phyloP scores from a whole-genome alignment of 2,888 invertebrate genomes.

The Hydroisotoma schaefferi region DNA sequence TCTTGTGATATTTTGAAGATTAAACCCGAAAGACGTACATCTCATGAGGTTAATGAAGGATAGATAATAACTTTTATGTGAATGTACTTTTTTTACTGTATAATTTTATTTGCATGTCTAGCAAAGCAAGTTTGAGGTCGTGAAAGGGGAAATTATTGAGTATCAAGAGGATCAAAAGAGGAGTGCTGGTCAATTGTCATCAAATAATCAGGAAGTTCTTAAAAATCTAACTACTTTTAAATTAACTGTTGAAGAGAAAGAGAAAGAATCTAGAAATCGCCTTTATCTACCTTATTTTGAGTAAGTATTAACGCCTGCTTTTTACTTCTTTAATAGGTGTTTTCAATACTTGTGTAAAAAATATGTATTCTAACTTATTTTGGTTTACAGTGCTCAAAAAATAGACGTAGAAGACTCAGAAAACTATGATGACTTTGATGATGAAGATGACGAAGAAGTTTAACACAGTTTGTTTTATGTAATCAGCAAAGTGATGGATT shows the following conservation, averaged over 20 bases:
- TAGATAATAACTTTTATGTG: too few species aligned
- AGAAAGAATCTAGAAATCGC: conserved; percentile 60
- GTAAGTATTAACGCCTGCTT: conserved; percentile 49
- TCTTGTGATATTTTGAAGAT: conserved; percentile 32
- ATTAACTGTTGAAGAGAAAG: conserved; percentile 62
- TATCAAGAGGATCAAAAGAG: conserved; percentile 8
- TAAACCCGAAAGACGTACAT: conserved; percentile 16
- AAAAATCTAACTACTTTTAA: conserved; percentile 60
- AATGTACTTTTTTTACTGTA: too few species aligned
- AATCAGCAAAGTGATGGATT: too few species aligned
- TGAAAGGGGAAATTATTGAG: conserved; percentile 27
- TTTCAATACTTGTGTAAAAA: background rate
- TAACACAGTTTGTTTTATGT: too few species aligned
- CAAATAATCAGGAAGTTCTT: conserved; percentile 29
- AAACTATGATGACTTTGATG: conserved; percentile 40
- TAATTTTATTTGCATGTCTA: conserved; percentile 17
- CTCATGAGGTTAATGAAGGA: conserved; percentile 25
- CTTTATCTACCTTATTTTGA: conserved; percentile 62
- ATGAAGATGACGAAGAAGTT: conserved; percentile 44
- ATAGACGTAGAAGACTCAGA: conserved; percentile 34
- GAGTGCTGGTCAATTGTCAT: background rate
- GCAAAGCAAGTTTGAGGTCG: conserved; percentile 32
- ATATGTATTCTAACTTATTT: background rate
- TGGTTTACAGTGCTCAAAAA: conserved; percentile 42
- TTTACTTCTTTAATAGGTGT: background rate